A percentile compares a stretch with the other conserved stretches of the same genome.
phyloP scores from a whole-genome alignment of 2,113 vertebrate species.

The Atrichornis clamosus region DNA sequence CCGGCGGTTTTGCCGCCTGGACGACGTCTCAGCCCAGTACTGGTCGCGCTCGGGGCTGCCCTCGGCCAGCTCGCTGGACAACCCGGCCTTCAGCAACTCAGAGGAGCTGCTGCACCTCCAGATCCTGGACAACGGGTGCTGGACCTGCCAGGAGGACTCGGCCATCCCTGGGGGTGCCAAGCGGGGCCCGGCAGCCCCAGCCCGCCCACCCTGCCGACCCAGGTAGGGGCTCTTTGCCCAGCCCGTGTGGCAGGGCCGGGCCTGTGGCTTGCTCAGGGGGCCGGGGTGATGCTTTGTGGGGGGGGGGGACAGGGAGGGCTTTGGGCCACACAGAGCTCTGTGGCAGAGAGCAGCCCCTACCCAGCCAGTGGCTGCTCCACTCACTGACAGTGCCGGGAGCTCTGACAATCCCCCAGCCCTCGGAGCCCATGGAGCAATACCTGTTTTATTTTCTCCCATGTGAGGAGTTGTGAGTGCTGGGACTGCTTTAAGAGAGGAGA shows the following conservation, averaged over 20 bases:
- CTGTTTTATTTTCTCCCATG: not conserved
- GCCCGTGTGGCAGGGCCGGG: rapidly evolving
- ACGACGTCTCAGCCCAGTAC: slow-evolving; percentile 84
- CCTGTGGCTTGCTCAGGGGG: rapidly evolving
- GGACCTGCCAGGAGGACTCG: slow-evolving; percentile 76
- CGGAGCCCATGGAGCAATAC: rapidly evolving
- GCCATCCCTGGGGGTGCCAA: not conserved
- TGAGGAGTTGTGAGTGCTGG: not conserved
- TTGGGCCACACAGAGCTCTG: not conserved
- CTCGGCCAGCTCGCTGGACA: slow-evolving; percentile 80
- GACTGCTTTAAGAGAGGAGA: not conserved
- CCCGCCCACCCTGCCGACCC: rapidly evolving
- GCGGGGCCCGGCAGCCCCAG: rapidly evolving
- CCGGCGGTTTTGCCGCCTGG: slow-evolving; percentile 87
- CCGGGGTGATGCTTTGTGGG: no score
- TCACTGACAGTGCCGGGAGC: rapidly evolving
- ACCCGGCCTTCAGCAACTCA: slow-evolving; percentile 82
- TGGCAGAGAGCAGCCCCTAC: not conserved
- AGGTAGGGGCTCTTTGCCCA: not conserved
- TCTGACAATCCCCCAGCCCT: not conserved
- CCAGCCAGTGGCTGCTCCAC: not conserved
- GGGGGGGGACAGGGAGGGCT: not conserved
- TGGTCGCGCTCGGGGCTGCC: slow-evolving; percentile 80
- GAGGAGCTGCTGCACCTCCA: slow-evolving; percentile 84
- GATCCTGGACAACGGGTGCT: slow-evolving; percentile 70